A percentile compares a stretch with the other conserved stretches of the same genome.
Conservation (phyloP, 2,797 vertebrate species). For the Halcyon badia region DNA sequence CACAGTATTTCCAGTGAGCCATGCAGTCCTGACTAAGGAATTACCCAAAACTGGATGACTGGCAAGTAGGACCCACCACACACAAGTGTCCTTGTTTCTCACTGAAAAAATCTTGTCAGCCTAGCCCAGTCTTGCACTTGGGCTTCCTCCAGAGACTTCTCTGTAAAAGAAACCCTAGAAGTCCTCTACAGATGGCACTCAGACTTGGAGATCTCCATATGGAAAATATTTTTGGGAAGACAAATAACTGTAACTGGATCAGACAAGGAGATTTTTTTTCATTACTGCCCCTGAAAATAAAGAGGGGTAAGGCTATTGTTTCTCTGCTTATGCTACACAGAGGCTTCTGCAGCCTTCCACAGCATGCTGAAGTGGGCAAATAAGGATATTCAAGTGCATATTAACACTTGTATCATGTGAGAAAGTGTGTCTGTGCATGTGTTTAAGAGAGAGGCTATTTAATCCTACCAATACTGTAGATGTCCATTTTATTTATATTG, state of each 20-base stretch:
- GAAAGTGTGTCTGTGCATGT: neutral
- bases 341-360: conserved; percentile 11
- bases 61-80: neutral
- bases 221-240: conserved; percentile 74
- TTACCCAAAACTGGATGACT: neutral
- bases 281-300: conserved; percentile 49
- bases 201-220: conserved; percentile 59
- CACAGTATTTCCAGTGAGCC: neutral
- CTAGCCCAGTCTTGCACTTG: conserved; percentile 16
- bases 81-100: conserved; percentile 9
- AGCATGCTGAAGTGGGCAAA: neutral
- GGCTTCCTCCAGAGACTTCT: conserved; percentile 62
- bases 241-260: conserved; percentile 61
- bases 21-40: neutral
- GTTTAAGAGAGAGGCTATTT: neutral
- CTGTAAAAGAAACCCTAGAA: conserved; percentile 64
- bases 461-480: neutral
- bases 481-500: neutral
- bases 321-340: conserved; percentile 1
- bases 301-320: conserved; percentile 48
- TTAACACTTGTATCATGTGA: neutral
- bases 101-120: neutral
- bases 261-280: conserved; percentile 48
- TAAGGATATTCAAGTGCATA: neutral
- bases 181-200: conserved; percentile 65